Evolutionary conservation across 2,888 invertebrate genomes (phyloP).

Genomic region (Aradus depressus): DNA sequence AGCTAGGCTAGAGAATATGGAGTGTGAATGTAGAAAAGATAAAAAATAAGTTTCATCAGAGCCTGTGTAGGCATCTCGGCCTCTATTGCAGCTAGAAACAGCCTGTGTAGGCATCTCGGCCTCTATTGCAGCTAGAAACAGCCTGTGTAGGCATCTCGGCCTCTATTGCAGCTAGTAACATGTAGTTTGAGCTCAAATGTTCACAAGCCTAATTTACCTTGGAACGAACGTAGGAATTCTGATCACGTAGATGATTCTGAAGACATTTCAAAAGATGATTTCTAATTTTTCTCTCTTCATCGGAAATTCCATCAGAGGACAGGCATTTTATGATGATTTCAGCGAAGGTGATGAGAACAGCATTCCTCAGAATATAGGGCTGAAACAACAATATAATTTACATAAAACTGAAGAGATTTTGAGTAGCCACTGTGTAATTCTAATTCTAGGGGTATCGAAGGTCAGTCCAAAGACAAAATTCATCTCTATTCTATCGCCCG

Average conservation of each 20-base stretch:
- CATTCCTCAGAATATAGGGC: conserved; percentile 57
- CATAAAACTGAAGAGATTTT: conserved; percentile 9
- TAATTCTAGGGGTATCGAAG: background rate
- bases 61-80: too few relatives aligned
- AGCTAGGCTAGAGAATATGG: background rate
- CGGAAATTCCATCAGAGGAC: conserved; percentile 58
- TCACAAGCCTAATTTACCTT: conserved; percentile 48
- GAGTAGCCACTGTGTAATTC: background rate
- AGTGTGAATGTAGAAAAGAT: too few relatives aligned
- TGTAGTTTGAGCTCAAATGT: too few relatives aligned
- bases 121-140: too few relatives aligned
- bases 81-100: too few relatives aligned
- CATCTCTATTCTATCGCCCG: too few relatives aligned
- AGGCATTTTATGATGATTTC: conserved; percentile 63
- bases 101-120: too few relatives aligned
- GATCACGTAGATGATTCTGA: conserved; percentile 71
- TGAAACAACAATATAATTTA: conserved; percentile 32
- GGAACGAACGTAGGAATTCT: conserved; percentile 72
- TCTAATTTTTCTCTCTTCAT: conserved; percentile 52
- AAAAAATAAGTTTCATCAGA: too few relatives aligned
- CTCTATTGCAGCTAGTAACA: too few relatives aligned
- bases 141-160: too few relatives aligned
- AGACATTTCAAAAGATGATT: conserved; percentile 71
- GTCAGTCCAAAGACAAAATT: too few relatives aligned
- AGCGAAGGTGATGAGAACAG: conserved; percentile 70